Evolutionary conservation across 2,888 invertebrate species (phyloP), one percentile per base, ranked within the genome.

Genomic region (Dichetophora obliterata): DNA sequence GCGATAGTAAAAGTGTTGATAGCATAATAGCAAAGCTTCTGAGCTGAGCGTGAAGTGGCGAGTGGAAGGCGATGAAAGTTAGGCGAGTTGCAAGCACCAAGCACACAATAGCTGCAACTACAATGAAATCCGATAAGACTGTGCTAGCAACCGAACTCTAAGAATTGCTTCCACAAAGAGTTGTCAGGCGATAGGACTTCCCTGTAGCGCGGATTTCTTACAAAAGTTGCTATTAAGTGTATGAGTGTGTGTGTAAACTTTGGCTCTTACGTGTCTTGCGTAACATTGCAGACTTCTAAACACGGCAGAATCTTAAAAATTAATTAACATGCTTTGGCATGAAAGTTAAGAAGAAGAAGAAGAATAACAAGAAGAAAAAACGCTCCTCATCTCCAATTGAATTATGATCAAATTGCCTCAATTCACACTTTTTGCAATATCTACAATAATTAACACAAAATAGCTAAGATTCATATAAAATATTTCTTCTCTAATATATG

Each of bases 1-100:
- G 43, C 31, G 70, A 52, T 54, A 70, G 52, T 70, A 52, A 66
- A 66, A 70, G 70, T 70, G 70, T 70, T 70, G 70, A 70, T 70
- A 31, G 70, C 70, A 54, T 43, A 66, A 66, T 66, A 66, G 66
- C 22, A 22, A 22, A 14, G 22, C 19, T 14, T 5, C 22, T 34
- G n/a, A 6, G 22, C 34, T 11, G 22, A 34, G 65, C 19, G 65
- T 34, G 37, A 37, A 37, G 11, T 16, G 34, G 22, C 6, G 24
- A 59, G 27, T 24, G 22, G 37, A 65, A 16, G 65, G 5, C 31
- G 34, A 31, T 27, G 19, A 31, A 34, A 63, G 19, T 63, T n/a
- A 63, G 34, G 27, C 1, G 43, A 43, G 43, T 14, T 43, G 14
- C 14, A 43, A 11, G 43, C 43, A 43, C 11, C 43, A 14, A 14